Evolutionary conservation across 2,888 invertebrate species (phyloP).

Genomic region (Eristalis pertinax): DNA sequence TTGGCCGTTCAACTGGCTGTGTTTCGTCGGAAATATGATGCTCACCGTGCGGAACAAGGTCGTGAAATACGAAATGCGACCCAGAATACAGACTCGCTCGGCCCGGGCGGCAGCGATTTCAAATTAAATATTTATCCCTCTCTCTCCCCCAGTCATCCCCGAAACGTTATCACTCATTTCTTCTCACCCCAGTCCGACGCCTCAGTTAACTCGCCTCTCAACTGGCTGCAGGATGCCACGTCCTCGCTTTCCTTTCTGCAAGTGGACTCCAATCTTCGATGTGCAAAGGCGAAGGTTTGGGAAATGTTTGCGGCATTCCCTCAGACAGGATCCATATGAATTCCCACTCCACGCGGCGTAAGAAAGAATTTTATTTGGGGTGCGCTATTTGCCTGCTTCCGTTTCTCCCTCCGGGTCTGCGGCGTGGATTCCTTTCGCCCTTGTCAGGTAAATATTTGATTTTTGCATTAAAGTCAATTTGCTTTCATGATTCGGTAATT

Average conservation of each 20-base stretch:
- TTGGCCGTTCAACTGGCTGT: too few species aligned
- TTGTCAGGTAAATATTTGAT: slow-evolving; percentile 81
- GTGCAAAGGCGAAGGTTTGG: slow-evolving; percentile 65
- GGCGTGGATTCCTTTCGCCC: slow-evolving; percentile 57
- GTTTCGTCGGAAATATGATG: too few species aligned
- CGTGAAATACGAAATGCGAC: too few species aligned
- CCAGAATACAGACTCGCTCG: background rate
- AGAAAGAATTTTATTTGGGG: slow-evolving; percentile 29
- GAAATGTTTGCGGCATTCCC: slow-evolving; percentile 69
- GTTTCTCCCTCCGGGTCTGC: background rate
- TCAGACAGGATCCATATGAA: slow-evolving; percentile 36
- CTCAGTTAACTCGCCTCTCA: background rate
- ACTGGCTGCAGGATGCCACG: slow-evolving; percentile 28
- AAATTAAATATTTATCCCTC: slow-evolving; percentile 67
- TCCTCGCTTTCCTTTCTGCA: slow-evolving; percentile 23
- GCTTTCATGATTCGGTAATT: slow-evolving; percentile 82
- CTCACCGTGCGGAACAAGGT: too few species aligned
- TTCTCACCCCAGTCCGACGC: slow-evolving; percentile 37
- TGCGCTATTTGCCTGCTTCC: background rate
- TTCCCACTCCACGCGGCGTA: slow-evolving; percentile 27
- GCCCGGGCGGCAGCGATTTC: slow-evolving; percentile 11
- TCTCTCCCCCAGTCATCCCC: slow-evolving; percentile 50
- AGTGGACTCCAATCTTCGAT: slow-evolving; percentile 71
- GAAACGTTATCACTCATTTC: slow-evolving; percentile 63
- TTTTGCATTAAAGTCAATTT: slow-evolving; percentile 82